Percentiles rank a stretch among this genome's conserved stretches.
Evolutionary conservation across 2,797 vertebrate genomes (phyloP).

Genomic region (Hipposideros larvatus): DNA sequence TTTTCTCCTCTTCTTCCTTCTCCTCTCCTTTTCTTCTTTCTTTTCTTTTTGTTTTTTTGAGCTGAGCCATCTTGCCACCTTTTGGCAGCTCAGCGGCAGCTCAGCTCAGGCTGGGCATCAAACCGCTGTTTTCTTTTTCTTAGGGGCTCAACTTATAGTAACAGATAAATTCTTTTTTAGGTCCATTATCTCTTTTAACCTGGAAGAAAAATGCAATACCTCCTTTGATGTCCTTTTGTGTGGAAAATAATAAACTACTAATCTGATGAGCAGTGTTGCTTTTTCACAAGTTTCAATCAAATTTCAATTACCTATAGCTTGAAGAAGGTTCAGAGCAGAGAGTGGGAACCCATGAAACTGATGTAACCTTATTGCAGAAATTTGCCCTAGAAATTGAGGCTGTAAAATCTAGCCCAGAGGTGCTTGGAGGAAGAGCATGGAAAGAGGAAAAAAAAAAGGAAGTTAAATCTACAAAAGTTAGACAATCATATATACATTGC

Average conservation of each 20-base stretch:
- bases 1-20: neutral
- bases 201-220: constrained; percentile 8
- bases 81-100: no score
- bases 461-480: neutral
- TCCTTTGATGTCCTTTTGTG: neutral
- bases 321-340: neutral
- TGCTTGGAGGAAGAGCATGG: neutral
- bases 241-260: neutral
- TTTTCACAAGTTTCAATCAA: neutral
- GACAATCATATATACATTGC: neutral
- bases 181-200: neutral
- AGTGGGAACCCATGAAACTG: neutral
- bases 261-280: neutral
- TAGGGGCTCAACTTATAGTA: neutral
- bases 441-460: neutral
- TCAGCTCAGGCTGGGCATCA: no score
- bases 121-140: neutral
- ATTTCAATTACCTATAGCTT: neutral
- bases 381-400: neutral
- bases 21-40: neutral
- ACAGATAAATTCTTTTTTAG: neutral
- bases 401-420: neutral
- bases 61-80: no score
- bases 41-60: neutral
- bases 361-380: neutral